Base-by-base conservation (phyloP, 2,888 invertebrate genomes). In the Steinernema scapterisci region DNA sequence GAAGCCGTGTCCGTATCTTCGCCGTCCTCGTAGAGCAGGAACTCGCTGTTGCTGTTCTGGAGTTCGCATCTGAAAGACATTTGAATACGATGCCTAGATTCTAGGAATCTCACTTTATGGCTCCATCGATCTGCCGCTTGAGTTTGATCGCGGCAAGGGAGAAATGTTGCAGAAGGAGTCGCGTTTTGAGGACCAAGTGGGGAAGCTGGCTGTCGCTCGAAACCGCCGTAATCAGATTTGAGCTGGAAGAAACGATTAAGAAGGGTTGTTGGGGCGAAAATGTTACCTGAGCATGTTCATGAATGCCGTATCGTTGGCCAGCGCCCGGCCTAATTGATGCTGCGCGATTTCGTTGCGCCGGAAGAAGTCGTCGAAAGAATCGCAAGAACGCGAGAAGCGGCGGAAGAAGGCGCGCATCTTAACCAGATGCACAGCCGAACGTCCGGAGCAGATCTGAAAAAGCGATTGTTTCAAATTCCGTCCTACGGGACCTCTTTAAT, bases 121-220 rank as follows among this genome's bases (percentile, higher is more conserved):
- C 77, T 23, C 56, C 56, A n/a, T 84, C 78, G 27, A 86, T 70
- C 72, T 81, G 83, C 46, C 76, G 72, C 70, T 77, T 78, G 52
- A 86, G 54, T 70, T 84, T 84, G 54, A 86, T 83, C 48, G 86
- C 80, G 21, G 86, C 86, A 48, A 86, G 71, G 11, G 86, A 82
- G 71, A 86, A 86, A 56, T 86, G 86, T 74, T 86, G 86, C 13
- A 86, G 80, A 9, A 86, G 76, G 13, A 86, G 80, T 21, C 86
- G 81, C 19, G 86, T 86, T 78, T 84, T 86, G 23, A 86, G 72
- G 7, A 86, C 86, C 1, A 86, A 75, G 48, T 84, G 82, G n/a
- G 86, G 86, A 44, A 86, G 73, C 72, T 82, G 81, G 13, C 82
- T 82, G 75, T 83, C 83, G 23, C 79, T 79, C 25, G 79, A 79